Conservation (phyloP, 2,797 vertebrate genomes). For the Halcyon smyrnensis region DNA sequence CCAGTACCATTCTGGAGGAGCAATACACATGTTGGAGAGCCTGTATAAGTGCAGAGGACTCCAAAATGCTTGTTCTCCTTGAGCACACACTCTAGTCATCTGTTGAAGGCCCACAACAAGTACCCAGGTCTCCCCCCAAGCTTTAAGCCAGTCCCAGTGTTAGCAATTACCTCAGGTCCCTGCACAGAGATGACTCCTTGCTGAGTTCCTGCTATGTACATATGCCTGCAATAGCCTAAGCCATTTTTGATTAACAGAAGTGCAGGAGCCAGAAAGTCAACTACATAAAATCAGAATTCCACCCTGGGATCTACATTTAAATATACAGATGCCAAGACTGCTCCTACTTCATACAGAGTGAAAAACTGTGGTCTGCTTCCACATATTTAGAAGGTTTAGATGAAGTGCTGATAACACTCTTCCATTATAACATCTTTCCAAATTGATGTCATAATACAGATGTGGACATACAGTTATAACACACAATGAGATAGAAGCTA, state of each 20-base stretch:
- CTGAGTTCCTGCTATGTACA: neutral
- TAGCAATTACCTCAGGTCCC: too few relatives aligned
- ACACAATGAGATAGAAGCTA: neutral
- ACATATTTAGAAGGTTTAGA: neutral
- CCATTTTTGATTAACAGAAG: neutral
- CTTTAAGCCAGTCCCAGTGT: neutral
- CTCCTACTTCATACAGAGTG: neutral
- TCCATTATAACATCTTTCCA: neutral
- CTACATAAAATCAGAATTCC: neutral
- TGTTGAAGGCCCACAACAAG: neutral
- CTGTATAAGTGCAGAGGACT: neutral
- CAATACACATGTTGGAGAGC: neutral
- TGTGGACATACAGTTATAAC: neutral
- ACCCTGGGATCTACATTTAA: neutral
- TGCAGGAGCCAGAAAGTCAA: neutral
- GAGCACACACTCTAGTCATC: neutral
- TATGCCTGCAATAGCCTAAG: neutral
- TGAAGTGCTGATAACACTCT: neutral
- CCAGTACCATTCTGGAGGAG: neutral
- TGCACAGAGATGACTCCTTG: neutral
- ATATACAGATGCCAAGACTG: neutral
- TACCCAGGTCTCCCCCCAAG: neutral
- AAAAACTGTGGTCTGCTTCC: neutral
- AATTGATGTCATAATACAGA: neutral
- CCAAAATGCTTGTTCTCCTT: neutral